A percentile compares a stretch with the other conserved stretches of the same genome.
phyloP scores from a whole-genome alignment of 2,888 invertebrate genomes.

The Notocelia uddmanniana region DNA sequence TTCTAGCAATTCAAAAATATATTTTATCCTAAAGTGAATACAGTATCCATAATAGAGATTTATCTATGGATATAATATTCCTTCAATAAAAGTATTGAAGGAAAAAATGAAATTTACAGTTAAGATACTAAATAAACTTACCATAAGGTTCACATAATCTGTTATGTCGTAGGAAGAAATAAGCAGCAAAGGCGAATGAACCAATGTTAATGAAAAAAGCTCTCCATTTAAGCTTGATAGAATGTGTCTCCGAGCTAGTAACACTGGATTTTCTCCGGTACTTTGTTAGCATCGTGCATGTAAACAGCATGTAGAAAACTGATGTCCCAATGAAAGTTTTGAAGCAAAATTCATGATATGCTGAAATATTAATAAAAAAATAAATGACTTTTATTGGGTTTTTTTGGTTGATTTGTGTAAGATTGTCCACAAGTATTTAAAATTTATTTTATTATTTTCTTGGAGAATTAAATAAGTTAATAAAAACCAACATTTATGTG shows the following conservation, averaged over 20 bases:
- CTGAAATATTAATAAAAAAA: constrained; percentile 82
- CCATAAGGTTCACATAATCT: constrained; percentile 96
- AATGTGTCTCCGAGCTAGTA: constrained; percentile 86
- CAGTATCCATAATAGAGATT: too few relatives aligned
- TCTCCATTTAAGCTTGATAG: constrained; percentile 92
- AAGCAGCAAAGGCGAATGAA: constrained; percentile 92
- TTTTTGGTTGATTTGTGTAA: too few relatives aligned
- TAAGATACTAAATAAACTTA: constrained; percentile 78
- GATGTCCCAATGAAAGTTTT: constrained; percentile 94
- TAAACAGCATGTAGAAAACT: constrained; percentile 94
- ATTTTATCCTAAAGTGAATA: too few relatives aligned
- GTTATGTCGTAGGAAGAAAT: constrained; percentile 97
- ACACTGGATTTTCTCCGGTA: constrained; percentile 87
- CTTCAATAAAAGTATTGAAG: too few relatives aligned
- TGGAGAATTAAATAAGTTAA: too few relatives aligned
- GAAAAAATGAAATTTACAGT: too few relatives aligned
- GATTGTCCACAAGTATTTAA: too few relatives aligned
- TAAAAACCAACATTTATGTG: too few relatives aligned
- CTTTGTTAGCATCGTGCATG: constrained; percentile 89
- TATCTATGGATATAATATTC: too few relatives aligned
- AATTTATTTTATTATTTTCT: too few relatives aligned
- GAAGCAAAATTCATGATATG: constrained; percentile 94
- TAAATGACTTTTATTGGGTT: background rate
- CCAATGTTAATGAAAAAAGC: constrained; percentile 90
- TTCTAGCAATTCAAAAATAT: too few relatives aligned